phyloP scores from a whole-genome alignment of 1,140 invertebrate species.

The Brachionus paranguensis region DNA sequence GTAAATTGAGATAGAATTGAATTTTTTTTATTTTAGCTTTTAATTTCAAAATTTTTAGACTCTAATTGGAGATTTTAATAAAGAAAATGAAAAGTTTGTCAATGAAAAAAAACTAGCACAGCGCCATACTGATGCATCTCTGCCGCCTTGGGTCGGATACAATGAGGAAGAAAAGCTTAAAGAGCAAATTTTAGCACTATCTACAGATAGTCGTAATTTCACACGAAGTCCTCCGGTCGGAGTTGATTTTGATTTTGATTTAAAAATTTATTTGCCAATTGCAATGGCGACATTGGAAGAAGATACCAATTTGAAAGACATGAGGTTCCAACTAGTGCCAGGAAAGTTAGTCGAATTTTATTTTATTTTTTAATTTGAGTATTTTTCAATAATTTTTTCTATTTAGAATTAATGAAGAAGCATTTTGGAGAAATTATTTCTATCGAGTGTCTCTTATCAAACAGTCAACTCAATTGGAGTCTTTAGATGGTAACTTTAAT shows the following conservation, averaged over 20 bases:
- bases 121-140: conserved; percentile 66
- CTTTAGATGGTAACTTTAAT: conserved; percentile 42
- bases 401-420: conserved; percentile 85
- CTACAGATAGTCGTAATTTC: conserved; percentile 90
- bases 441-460: conserved; percentile 95
- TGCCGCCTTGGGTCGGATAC: conserved; percentile 83
- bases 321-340: conserved; percentile 96
- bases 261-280: conserved; percentile 75
- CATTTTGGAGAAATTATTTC: conserved; percentile 99
- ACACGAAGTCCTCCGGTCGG: conserved; percentile 87
- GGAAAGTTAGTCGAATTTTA: conserved; percentile 64
- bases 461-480: conserved; percentile 76
- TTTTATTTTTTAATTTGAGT: not conserved
- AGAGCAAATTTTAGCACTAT: conserved; percentile 85
- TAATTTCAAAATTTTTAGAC: conserved; percentile 63
- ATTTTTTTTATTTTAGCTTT: not conserved
- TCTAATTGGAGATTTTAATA: conserved; percentile 86
- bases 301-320: conserved; percentile 88
- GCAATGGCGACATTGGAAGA: conserved; percentile 86
- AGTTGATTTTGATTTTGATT: conserved; percentile 90
- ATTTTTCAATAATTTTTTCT: not conserved
- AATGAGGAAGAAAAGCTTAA: conserved; percentile 80
- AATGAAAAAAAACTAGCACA: conserved; percentile 70
- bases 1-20: conserved; percentile 61
- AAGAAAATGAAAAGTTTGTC: conserved; percentile 89